These are phyloP conservation scores for Volucella inanis DNA, from an alignment of 2,888 invertebrate genomes.

Conservation along the genomic window DNA sequence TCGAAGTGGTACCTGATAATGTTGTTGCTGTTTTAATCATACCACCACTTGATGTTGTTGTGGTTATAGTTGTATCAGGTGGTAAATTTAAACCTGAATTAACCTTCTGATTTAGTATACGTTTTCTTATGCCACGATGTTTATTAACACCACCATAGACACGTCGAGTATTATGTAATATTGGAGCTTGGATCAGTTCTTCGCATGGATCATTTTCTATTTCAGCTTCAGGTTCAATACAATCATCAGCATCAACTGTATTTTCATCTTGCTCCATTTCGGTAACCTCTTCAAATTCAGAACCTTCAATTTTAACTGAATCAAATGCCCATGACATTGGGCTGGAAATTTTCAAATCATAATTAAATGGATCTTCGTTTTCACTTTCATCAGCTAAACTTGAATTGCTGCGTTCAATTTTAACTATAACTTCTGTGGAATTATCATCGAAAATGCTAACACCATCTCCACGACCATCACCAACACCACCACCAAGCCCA, in stretches of 20 bases:
- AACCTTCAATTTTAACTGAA: conserved; percentile 82
- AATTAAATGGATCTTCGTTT: conserved; percentile 79
- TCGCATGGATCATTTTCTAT: conserved; percentile 27
- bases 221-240: conserved; percentile 58
- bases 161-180: conserved; percentile 64
- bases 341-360: conserved; percentile 82
- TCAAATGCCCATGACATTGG: conserved; percentile 83
- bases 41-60: conserved; percentile 65
- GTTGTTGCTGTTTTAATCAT: conserved; percentile 61
- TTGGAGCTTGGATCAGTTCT: conserved; percentile 26
- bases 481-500: conserved; percentile 44
- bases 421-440: conserved; percentile 81
- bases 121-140: conserved; percentile 54
- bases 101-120: conserved; percentile 34
- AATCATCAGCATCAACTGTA: conserved; percentile 79
- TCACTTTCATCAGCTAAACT: conserved; percentile 70
- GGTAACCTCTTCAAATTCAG: conserved; percentile 80
- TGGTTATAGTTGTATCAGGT: conserved; percentile 72
- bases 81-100: conserved; percentile 42
- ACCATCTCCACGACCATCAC: conserved; percentile 55
- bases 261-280: conserved; percentile 79
- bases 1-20: conserved; percentile 76
- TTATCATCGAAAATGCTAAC: conserved; percentile 77
- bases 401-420: conserved; percentile 78
- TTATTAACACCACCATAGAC: conserved; percentile 43